A percentile compares a stretch with the other conserved stretches of the same genome.
phyloP scores from a whole-genome alignment of 37 sponge, comb jelly and placozoan genomes.

The Chondrilla cf. caribensis region DNA sequence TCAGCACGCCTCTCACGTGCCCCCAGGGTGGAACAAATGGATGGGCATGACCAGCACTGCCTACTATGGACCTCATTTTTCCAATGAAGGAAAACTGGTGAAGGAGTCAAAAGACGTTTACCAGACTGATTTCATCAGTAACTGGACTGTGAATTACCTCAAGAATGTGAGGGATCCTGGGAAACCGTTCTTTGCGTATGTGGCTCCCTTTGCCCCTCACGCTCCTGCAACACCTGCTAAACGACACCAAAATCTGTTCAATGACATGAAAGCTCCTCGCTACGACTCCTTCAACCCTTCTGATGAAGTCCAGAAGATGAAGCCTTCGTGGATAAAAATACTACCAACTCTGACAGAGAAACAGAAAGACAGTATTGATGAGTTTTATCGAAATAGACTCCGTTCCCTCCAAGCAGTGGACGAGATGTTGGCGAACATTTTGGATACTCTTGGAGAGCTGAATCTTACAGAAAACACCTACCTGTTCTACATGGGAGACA shows the following conservation, averaged over 20 bases:
- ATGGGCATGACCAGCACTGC: slow-evolving; percentile 61
- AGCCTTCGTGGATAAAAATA: slow-evolving; percentile 65
- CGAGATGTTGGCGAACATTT: slow-evolving; percentile 52
- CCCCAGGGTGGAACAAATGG: slow-evolving; percentile 73
- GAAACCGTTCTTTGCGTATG: slow-evolving; percentile 73
- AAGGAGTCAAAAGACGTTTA: slow-evolving; percentile 35
- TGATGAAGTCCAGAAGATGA: slow-evolving; percentile 46
- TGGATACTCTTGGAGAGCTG: slow-evolving; percentile 26
- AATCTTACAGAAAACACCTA: slow-evolving; percentile 49
- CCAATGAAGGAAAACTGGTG: slow-evolving; percentile 44
- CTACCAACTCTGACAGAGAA: slow-evolving; percentile 36
- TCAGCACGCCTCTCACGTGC: slow-evolving; percentile 40
- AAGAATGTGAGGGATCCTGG: slow-evolving; percentile 9
- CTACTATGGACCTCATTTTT: slow-evolving; percentile 68
- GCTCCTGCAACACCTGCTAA: slow-evolving; percentile 61
- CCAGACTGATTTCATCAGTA: slow-evolving; percentile 68
- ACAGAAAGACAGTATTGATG: slow-evolving; percentile 40
- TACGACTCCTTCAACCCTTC: slow-evolving; percentile 57
- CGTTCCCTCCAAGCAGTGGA: slow-evolving; percentile 66
- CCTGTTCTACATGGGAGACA: slow-evolving; percentile 74
- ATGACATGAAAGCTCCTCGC: slow-evolving; percentile 53
- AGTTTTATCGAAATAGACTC: slow-evolving; percentile 50
- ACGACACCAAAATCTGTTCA: slow-evolving; percentile 56
- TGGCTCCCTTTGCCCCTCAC: slow-evolving; percentile 77
- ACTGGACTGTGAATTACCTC: background rate